Evolutionary conservation across 2,113 vertebrate species (phyloP).

Genomic region (Macroglossus sobrinus): DNA sequence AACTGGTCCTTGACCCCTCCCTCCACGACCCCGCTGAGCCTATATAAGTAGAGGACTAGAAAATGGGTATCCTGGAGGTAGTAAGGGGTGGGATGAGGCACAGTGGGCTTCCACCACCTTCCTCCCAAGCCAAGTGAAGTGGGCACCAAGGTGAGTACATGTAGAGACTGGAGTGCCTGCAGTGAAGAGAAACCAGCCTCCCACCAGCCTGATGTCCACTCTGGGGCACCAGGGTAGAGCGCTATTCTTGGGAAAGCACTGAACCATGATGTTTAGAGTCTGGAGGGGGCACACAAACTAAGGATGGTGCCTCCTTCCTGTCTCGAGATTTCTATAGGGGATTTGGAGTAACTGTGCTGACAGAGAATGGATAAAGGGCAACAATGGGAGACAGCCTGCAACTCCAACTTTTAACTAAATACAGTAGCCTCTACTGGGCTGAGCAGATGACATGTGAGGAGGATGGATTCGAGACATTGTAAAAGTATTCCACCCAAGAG

Average conservation of each 20-base stretch:
- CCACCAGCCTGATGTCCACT: neutral
- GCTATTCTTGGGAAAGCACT: neutral
- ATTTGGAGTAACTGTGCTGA: neutral
- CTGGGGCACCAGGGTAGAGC: neutral
- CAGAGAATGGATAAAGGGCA: neutral
- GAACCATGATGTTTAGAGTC: neutral
- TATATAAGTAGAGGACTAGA: neutral
- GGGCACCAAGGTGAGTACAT: neutral
- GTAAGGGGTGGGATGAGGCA: neutral
- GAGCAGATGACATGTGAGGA: neutral
- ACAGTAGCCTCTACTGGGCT: neutral
- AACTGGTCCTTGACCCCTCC: neutral
- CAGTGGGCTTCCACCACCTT: neutral
- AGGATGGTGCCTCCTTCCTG: neutral
- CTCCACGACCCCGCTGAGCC: neutral
- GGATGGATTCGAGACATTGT: neutral
- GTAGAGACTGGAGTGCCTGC: neutral
- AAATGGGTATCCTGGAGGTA: neutral
- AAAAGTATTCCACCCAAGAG: neutral
- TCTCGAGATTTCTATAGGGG: neutral
- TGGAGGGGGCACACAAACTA: neutral
- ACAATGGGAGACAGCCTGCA: neutral
- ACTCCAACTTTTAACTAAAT: neutral
- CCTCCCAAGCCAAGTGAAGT: neutral
- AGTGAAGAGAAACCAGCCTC: neutral